Conservation (phyloP, 2,113 vertebrate species). For the Phaethon lepturus region DNA sequence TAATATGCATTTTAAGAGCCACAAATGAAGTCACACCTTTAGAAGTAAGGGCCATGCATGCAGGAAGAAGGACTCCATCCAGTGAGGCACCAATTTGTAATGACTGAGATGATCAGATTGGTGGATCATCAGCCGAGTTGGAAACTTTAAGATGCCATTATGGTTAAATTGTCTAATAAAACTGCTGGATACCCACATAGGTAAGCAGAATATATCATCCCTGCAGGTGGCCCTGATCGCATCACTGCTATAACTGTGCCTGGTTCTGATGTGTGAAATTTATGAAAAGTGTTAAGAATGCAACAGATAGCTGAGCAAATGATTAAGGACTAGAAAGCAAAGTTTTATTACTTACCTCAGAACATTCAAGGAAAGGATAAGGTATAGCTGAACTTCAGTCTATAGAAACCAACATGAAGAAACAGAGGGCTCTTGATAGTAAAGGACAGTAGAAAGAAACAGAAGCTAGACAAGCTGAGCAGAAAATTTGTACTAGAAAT, state of each 20-base stretch:
- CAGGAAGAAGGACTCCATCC: neutral
- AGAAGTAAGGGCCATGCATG: neutral
- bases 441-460: neutral
- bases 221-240: neutral
- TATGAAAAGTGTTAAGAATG: neutral
- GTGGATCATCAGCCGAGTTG: neutral
- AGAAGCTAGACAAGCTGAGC: neutral
- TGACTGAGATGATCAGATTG: neutral
- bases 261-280: neutral
- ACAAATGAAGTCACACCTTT: neutral
- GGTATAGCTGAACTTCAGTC: neutral
- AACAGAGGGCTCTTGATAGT: neutral
- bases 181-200: neutral
- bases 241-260: neutral
- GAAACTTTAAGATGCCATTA: neutral
- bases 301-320: neutral
- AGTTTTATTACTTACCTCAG: neutral
- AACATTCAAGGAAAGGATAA: neutral
- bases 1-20: neutral
- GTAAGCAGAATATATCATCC: neutral
- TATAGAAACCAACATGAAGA: neutral
- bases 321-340: neutral
- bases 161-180: neutral
- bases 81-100: neutral
- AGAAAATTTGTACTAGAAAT: neutral